Base-by-base conservation (phyloP, 2,888 invertebrate species). In the Ennomos erosarius region DNA sequence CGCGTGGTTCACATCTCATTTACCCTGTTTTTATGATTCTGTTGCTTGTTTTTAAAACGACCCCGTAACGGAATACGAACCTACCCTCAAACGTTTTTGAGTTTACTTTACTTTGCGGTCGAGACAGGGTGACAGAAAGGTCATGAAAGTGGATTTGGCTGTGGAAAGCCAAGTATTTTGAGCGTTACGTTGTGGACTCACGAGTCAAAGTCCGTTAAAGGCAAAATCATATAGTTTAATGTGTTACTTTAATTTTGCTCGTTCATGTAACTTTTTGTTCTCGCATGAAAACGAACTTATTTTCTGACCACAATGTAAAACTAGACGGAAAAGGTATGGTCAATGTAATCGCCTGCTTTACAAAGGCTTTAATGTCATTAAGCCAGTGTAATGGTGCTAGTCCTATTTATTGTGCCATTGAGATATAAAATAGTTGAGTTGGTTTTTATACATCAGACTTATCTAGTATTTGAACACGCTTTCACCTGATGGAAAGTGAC, bases 1-100 rank as follows among this genome's bases (percentile, higher is more conserved):
- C 79, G 82, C 76, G 71, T 66, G 80, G 81, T 84, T 85, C 83
- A 83, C 85, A 85, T 84, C 84, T 85, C 85, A 87, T 86, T 86
- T 82, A 78, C 76, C 73, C 71, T 67, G 76, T 84, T 87, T 84
- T 84, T 83, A 84, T 75, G 76, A 79, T 79, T 79, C 65, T 70
- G 65, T 62, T 57, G 56, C 58, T 60, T 62, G 65, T 72, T 79
- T 76, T 69, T 64, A 63, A 65, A 57, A 57, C 55, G 47, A 56
- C 38, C 35, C 9, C 26, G 9, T 40, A 39, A 36, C 16, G 37
- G 43, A 60, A 35, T 38, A 35, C n/a, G 1, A 39, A 43, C 55
- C 47, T 37, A 51, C 47, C 1, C 6, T 3, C 42, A 13, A 26
- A 11, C 10, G 10, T 5, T 5, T 34, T 55, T 50, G 26, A 60